These are phyloP conservation scores for Rosalia funebris DNA, from an alignment of 2,888 invertebrate species.

Conservation along the genomic window DNA sequence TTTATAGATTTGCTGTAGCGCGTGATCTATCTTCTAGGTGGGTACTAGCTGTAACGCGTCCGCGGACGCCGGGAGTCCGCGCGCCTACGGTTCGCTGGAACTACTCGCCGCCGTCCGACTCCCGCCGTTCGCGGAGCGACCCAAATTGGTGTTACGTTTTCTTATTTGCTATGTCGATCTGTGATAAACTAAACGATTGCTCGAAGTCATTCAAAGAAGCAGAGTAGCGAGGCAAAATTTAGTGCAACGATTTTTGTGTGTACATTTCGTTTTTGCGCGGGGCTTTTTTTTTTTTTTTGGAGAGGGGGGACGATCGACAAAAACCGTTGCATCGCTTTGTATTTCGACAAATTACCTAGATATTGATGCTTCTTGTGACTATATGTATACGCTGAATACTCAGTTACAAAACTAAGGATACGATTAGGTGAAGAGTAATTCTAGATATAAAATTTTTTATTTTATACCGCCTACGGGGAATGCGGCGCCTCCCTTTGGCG, in stretches of 20 bases:
- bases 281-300: no score
- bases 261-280: not conserved
- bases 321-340: constrained; percentile 31
- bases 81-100: constrained; percentile 10
- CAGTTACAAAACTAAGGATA: constrained; percentile 48
- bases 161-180: constrained; percentile 65
- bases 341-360: constrained; percentile 43
- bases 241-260: constrained; percentile 19
- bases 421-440: constrained; percentile 25
- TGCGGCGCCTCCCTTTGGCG: not conserved
- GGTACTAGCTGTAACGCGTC: constrained; percentile 33
- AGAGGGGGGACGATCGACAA: constrained; percentile 18
- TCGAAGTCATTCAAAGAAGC: constrained; percentile 57
- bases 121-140: constrained; percentile 22
- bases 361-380: constrained; percentile 61
- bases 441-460: constrained; percentile 22
- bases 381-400: constrained; percentile 63
- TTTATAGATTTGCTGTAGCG: constrained; percentile 51
- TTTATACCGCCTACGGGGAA: constrained; percentile 6
- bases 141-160: constrained; percentile 51
- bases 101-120: not conserved
- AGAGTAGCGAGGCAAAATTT: constrained; percentile 29
- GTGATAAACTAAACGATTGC: constrained; percentile 63
- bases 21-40: constrained; percentile 42
- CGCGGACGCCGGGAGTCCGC: constrained; percentile 7